Evolutionary conservation across 2,113 vertebrate genomes (phyloP).

Genomic region (Antechinus stuartii): DNA sequence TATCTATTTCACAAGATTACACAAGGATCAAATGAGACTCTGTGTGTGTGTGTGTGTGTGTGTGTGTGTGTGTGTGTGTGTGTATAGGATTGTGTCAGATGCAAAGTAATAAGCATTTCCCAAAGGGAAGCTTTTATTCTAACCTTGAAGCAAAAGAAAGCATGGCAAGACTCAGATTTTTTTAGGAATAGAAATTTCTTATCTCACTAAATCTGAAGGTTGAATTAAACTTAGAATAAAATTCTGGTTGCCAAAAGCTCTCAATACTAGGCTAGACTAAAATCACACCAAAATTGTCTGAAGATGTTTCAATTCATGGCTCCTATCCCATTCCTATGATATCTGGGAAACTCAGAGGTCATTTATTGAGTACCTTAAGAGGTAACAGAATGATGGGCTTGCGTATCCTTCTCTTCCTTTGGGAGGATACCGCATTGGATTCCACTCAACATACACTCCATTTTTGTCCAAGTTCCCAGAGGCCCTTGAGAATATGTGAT

Average conservation of each 20-base stretch:
- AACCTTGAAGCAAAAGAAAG: background rate
- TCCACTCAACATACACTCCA: slow-evolving; percentile 66
- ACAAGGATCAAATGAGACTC: background rate
- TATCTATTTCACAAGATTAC: background rate
- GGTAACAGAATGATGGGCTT: slow-evolving; percentile 41
- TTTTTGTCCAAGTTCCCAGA: slow-evolving; percentile 70
- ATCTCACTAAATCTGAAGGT: background rate
- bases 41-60: background rate
- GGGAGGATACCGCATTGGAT: slow-evolving; percentile 55
- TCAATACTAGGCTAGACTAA: slow-evolving; percentile 7
- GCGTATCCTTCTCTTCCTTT: slow-evolving; percentile 49
- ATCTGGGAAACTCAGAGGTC: slow-evolving; percentile 23
- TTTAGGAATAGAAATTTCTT: background rate
- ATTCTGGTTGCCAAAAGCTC: background rate
- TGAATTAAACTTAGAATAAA: background rate
- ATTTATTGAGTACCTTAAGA: slow-evolving; percentile 51
- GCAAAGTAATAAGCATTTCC: background rate
- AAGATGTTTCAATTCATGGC: background rate
- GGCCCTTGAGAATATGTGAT: slow-evolving; percentile 70
- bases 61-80: background rate
- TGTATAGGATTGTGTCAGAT: background rate
- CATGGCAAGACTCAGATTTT: background rate
- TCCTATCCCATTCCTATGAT: background rate
- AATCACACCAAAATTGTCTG: background rate
- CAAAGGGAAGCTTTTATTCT: background rate